Evolutionary conservation across 1,140 invertebrate species (phyloP).

Genomic region (Pseudomyrmex gracilis): DNA sequence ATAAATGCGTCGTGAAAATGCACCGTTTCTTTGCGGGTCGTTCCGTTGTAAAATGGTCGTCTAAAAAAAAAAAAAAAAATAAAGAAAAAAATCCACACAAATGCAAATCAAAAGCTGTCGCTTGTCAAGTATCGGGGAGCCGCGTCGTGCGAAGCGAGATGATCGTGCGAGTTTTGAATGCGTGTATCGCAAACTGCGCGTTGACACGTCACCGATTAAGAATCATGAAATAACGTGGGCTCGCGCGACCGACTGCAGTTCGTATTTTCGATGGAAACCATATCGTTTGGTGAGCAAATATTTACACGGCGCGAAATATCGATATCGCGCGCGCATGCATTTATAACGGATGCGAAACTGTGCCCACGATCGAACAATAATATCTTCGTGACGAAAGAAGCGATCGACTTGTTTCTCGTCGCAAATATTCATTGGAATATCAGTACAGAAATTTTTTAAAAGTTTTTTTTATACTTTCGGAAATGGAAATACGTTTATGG

Average conservation of each 20-base stretch:
- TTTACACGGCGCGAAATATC: conserved; percentile 36
- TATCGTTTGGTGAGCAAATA: conserved; percentile 44
- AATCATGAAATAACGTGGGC: conserved; percentile 29
- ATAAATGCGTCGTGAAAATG: background rate
- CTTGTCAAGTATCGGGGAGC: background rate
- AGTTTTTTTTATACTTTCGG: too few species aligned
- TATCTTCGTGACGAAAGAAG: conserved; percentile 25
- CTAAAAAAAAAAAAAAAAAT: background rate
- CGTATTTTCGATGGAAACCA: conserved; percentile 25
- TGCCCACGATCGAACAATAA: conserved; percentile 35
- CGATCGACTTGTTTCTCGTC: background rate
- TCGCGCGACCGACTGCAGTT: background rate
- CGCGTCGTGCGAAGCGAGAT: background rate
- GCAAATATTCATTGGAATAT: background rate
- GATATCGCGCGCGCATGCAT: conserved; percentile 2
- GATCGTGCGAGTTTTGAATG: background rate
- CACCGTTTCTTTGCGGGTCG: background rate
- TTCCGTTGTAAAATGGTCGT: background rate
- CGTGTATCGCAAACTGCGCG: background rate
- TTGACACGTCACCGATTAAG: conserved; percentile 37
- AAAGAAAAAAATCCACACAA: background rate
- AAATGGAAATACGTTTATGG: too few species aligned
- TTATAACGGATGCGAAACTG: conserved; percentile 7
- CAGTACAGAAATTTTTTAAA: background rate
- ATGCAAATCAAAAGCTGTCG: background rate